phyloP scores from a whole-genome alignment of 2,888 invertebrate species.

The Corbicula japonica region DNA sequence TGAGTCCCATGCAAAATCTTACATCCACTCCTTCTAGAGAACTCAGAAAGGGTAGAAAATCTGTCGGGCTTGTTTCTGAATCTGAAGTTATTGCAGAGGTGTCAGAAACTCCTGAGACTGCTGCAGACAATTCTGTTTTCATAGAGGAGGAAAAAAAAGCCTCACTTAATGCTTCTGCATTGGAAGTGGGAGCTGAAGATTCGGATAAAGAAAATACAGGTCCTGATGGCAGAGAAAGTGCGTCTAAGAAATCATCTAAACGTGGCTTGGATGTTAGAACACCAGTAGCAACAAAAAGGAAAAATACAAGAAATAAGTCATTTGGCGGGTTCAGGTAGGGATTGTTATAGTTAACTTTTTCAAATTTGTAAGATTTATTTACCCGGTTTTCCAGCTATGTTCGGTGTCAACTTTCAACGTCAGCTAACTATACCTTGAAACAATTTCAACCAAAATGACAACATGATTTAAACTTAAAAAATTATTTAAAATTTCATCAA shows the following conservation, averaged over 20 bases:
- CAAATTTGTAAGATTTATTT: background rate
- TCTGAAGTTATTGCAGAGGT: constrained; percentile 24
- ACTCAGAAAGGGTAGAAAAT: constrained; percentile 18
- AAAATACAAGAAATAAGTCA: constrained; percentile 38
- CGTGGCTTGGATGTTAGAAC: background rate
- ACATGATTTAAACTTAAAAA: background rate
- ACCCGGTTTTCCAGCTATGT: too few relatives aligned
- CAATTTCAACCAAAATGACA: background rate
- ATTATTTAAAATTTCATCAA: background rate
- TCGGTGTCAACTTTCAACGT: too few relatives aligned
- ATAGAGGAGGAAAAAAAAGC: constrained; percentile 9
- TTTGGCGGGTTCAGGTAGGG: constrained; percentile 52
- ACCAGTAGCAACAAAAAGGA: background rate
- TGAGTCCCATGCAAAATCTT: background rate
- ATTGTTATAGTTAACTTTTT: background rate
- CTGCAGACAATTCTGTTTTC: constrained; percentile 8
- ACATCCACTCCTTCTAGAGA: background rate
- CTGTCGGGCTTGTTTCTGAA: constrained; percentile 13
- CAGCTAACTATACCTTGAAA: too few relatives aligned
- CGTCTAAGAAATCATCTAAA: constrained; percentile 12
- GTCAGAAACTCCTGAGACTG: constrained; percentile 6
- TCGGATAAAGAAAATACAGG: background rate
- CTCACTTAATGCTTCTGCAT: background rate
- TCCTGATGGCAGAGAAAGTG: background rate
- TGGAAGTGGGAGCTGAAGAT: background rate